phyloP scores from a whole-genome alignment of 2,113 vertebrate species.

The Equus quagga region DNA sequence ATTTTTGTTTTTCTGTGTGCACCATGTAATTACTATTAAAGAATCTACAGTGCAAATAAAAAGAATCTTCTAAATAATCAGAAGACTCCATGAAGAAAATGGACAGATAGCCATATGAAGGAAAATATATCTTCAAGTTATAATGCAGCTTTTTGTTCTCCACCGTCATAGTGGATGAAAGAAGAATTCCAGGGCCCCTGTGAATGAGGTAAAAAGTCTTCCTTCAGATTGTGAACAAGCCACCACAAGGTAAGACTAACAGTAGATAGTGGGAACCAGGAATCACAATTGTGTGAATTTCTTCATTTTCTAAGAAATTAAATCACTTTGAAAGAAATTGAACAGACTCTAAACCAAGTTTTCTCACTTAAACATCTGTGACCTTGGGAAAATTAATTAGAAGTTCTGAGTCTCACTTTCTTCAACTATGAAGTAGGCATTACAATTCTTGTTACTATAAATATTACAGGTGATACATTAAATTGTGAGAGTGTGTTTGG shows the following conservation, averaged over 20 bases:
- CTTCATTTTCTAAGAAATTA: background rate
- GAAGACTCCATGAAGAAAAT: background rate
- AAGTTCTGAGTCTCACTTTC: background rate
- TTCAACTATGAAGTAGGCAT: background rate
- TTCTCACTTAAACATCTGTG: background rate
- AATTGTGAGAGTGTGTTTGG: background rate
- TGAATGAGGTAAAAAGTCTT: background rate
- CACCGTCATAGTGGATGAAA: background rate
- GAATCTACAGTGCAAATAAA: background rate
- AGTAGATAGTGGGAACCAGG: background rate
- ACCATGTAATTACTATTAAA: background rate
- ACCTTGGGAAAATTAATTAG: background rate
- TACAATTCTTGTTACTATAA: background rate
- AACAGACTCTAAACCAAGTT: background rate
- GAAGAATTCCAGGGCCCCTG: background rate
- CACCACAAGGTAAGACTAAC: background rate
- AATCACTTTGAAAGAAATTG: background rate
- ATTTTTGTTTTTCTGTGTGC: background rate
- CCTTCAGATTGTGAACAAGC: background rate
- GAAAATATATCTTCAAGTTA: background rate
- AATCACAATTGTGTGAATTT: background rate
- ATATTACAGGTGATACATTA: background rate
- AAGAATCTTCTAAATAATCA: background rate
- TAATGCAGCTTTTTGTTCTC: background rate
- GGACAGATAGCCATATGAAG: background rate